phyloP scores from a whole-genome alignment of 2,113 vertebrate genomes.

The Siphamia tubifer region DNA sequence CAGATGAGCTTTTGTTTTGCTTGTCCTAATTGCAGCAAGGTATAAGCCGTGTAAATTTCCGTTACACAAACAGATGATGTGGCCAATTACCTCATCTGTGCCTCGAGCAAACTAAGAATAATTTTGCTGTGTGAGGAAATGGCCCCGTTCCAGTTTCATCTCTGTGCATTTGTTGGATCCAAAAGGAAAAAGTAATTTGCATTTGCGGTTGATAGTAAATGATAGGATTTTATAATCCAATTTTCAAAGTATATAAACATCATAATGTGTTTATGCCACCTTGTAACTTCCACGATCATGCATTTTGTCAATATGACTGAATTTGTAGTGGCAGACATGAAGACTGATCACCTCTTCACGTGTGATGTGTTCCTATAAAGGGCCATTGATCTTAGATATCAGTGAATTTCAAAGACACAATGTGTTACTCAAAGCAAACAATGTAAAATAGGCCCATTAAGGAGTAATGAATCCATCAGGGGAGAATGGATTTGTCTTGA shows the following conservation, averaged over 20 bases:
- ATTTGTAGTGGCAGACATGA: conserved; percentile 22
- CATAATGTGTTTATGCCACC: conserved; percentile 29
- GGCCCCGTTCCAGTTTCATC: conserved; percentile 60
- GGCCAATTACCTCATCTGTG: conserved; percentile 60
- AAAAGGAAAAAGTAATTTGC: conserved; percentile 38
- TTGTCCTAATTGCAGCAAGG: conserved; percentile 28
- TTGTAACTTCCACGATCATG: conserved; percentile 35
- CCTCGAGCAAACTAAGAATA: conserved; percentile 55
- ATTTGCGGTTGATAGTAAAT: conserved; percentile 32
- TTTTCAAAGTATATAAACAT: conserved; percentile 29
- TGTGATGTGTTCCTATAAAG: conserved; percentile 55
- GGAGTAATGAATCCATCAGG: conserved; percentile 83
- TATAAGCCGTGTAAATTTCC: conserved; percentile 19
- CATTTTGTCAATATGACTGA: conserved; percentile 39
- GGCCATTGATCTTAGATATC: conserved; percentile 78
- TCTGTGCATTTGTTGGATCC: conserved; percentile 38
- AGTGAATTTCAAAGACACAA: conserved; percentile 74
- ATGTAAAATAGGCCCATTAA: conserved; percentile 86
- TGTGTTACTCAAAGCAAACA: conserved; percentile 81
- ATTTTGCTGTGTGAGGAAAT: conserved; percentile 36
- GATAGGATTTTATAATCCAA: conserved; percentile 29
- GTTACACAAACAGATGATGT: conserved; percentile 49
- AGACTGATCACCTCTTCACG: conserved; percentile 58
- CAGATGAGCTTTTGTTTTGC: conserved; percentile 29
- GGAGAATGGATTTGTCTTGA: conserved; percentile 79